phyloP scores from a whole-genome alignment of 2,113 vertebrate species.

The Gadus chalcogrammus region DNA sequence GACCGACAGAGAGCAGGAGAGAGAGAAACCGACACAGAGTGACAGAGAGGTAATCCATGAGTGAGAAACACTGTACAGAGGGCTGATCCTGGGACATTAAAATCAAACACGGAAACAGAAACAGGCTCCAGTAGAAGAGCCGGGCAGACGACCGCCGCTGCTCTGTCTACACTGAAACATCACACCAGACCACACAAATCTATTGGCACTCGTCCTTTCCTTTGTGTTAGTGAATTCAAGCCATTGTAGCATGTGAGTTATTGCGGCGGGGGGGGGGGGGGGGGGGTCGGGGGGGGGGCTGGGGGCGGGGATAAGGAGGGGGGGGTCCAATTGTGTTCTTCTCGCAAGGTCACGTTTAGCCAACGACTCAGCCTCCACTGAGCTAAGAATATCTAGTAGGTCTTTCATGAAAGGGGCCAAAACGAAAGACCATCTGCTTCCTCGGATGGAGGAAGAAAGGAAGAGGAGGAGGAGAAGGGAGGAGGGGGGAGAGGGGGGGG shows the following conservation, averaged over 20 bases:
- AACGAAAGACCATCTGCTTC: slow-evolving; percentile 68
- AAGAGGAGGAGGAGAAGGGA: slow-evolving; percentile 1
- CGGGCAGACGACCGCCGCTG: not conserved
- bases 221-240: slow-evolving; percentile 15
- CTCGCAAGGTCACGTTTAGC: slow-evolving; percentile 56
- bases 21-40: too few relatives aligned
- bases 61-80: not conserved
- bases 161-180: not conserved
- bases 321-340: slow-evolving; percentile 39
- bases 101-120: too few relatives aligned
- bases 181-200: slow-evolving; percentile 4
- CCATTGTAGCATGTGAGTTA: slow-evolving; percentile 20
- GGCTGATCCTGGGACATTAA: not conserved
- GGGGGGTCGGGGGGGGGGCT: too few relatives aligned
- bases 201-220: slow-evolving; percentile 18
- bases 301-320: not conserved
- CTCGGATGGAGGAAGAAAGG: slow-evolving; percentile 58
- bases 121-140: not conserved
- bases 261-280: not conserved
- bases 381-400: slow-evolving; percentile 58
- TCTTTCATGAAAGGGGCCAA: slow-evolving; percentile 57
- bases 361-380: slow-evolving; percentile 40
- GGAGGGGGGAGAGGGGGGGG: slow-evolving; percentile 36
- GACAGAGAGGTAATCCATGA: not conserved
- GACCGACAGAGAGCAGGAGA: too few relatives aligned